A percentile compares a stretch with the other conserved stretches of the same genome.
phyloP scores from a whole-genome alignment of 2,797 vertebrate genomes.

The Helostoma temminkii region DNA sequence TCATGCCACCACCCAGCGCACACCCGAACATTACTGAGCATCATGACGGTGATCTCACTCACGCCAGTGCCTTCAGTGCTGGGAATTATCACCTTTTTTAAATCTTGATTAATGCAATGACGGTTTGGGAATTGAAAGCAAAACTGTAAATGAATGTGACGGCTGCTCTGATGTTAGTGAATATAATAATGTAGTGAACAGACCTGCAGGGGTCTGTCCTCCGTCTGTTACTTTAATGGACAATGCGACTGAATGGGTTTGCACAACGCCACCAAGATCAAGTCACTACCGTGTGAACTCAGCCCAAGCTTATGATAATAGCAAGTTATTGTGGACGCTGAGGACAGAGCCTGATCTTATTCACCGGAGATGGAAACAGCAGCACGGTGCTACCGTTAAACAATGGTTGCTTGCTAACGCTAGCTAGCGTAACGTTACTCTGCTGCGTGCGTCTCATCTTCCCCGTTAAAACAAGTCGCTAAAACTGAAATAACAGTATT shows the following conservation, averaged over 20 bases:
- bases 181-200: background rate
- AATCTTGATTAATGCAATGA: background rate
- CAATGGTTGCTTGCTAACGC: slow-evolving; percentile 65
- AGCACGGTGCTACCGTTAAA: slow-evolving; percentile 46
- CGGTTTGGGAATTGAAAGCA: background rate
- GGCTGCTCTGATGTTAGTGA: background rate
- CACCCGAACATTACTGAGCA: slow-evolving; percentile 13
- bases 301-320: background rate
- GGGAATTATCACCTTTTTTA: background rate
- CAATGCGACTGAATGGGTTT: slow-evolving; percentile 17
- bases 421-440: slow-evolving; percentile 45
- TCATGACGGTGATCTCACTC: slow-evolving; percentile 11
- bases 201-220: slow-evolving; percentile 5
- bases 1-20: slow-evolving; percentile 9
- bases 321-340: background rate
- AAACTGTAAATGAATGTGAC: background rate
- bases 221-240: slow-evolving; percentile 10
- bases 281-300: background rate
- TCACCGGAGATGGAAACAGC: slow-evolving; percentile 13
- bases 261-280: slow-evolving; percentile 1
- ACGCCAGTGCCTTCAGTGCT: background rate
- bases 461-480: background rate
- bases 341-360: background rate
- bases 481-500: background rate
- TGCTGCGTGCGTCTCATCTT: slow-evolving; percentile 1